Evolutionary conservation across 1,140 invertebrate species (phyloP).

Genomic region (Neuroterus valhalla): DNA sequence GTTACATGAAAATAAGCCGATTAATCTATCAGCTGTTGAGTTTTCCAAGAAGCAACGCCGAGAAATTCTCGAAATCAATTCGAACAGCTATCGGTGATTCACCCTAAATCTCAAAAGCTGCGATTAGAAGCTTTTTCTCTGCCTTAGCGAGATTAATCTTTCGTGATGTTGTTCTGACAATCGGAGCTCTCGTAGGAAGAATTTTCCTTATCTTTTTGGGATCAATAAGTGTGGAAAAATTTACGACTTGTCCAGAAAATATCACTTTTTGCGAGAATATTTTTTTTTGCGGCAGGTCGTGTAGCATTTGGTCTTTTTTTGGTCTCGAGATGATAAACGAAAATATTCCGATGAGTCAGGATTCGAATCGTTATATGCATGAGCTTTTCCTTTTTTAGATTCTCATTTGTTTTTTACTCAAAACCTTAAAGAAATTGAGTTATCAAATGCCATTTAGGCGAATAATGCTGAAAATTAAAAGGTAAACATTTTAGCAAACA

Average conservation of each 20-base stretch:
- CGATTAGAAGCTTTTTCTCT: slow-evolving; percentile 10
- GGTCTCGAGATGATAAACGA: too few species aligned
- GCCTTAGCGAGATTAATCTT: background rate
- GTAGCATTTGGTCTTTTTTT: too few species aligned
- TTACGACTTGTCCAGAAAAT: background rate
- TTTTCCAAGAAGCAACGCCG: slow-evolving; percentile 9
- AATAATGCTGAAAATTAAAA: too few species aligned
- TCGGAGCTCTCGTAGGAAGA: background rate
- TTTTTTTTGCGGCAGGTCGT: too few species aligned
- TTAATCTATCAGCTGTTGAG: slow-evolving; percentile 10
- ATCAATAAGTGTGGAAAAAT: slow-evolving; percentile 22
- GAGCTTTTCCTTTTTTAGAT: too few species aligned
- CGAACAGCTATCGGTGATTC: slow-evolving; percentile 18
- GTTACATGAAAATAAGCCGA: slow-evolving; percentile 6
- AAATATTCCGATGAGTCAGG: too few species aligned
- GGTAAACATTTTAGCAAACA: too few species aligned
- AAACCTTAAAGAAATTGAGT: too few species aligned
- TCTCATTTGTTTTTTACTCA: too few species aligned
- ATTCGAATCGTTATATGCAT: too few species aligned
- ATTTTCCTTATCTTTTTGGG: background rate
- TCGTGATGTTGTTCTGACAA: background rate
- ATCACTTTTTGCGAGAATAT: background rate
- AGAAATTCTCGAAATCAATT: slow-evolving; percentile 18
- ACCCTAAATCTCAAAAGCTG: background rate
- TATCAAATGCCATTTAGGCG: too few species aligned